Base-by-base conservation (phyloP, 2,888 invertebrate species). In the Sminthurinus aureus region DNA sequence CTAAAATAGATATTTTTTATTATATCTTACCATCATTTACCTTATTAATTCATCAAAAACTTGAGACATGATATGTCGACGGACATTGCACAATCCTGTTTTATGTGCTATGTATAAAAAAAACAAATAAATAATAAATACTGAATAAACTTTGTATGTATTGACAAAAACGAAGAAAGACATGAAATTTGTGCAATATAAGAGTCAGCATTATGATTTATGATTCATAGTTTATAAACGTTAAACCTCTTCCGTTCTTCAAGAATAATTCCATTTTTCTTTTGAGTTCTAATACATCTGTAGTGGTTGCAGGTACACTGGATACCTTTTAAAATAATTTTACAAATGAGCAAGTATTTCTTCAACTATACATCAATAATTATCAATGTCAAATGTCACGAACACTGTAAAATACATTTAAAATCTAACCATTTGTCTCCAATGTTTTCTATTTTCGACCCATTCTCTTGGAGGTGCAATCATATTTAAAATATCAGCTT, bases 231-330 rank as follows among this genome's bases (percentile, higher is more conserved):
- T 38, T 38, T 4, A 6, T 38, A 38, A n/a, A n/a, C n/a, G 38
- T 38, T 4, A 38, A 38, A 38, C 38, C 38, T 38, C 38, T 38
- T 50, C 38, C 52, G 22, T n/a, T 26, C 22, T 83, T 79, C 11
- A 83, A 24, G 18, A 83, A 26, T 20, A 20, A 58, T 15, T 79
- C 73, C 79, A 83, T 83, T 58, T 79, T 78, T 73, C 74, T 71
- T 51, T 73, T 73, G 8, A 83, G 64, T 20, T 78, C 78, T 38
- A 78, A 8, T 2, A 78, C 51, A 26, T 83, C 83, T 58, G 69
- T 50, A 1, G 69, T 67, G 3, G 83, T 79, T 8, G 83, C 78
- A 20, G 83, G 83, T 18, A 83, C 83, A 50, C 83, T 83, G 22
- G 83, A 83, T n/a, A 83, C 79, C 83, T 83, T 22, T 4, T 9